Evolutionary conservation across 1,140 invertebrate genomes (phyloP).

Genomic region (Drusus annulatus): DNA sequence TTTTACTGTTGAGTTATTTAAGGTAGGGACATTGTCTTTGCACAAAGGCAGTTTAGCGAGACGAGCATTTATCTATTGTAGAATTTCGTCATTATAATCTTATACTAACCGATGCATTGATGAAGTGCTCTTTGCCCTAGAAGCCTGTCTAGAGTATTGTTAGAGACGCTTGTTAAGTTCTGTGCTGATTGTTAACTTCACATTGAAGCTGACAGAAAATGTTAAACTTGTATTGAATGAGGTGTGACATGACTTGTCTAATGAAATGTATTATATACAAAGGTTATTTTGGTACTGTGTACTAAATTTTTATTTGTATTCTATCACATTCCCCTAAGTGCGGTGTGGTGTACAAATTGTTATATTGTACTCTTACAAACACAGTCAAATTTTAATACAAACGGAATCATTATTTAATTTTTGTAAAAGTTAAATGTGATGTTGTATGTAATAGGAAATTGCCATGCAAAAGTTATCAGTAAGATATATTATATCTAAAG

Average conservation of each 20-base stretch:
- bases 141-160: slow-evolving; percentile 53
- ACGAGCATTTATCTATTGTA: slow-evolving; percentile 31
- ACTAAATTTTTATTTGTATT: slow-evolving; percentile 59
- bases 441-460: slow-evolving; percentile 56
- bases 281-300: slow-evolving; percentile 59
- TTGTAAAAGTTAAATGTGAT: slow-evolving; percentile 55
- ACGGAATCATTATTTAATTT: slow-evolving; percentile 51
- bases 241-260: slow-evolving; percentile 51
- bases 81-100: slow-evolving; percentile 5
- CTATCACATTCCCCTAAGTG: slow-evolving; percentile 56
- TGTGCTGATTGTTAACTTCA: slow-evolving; percentile 47
- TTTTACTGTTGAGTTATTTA: slow-evolving; percentile 3
- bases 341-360: slow-evolving; percentile 48
- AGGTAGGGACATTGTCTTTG: neutral
- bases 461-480: slow-evolving; percentile 58
- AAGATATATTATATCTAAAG: slow-evolving; percentile 56
- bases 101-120: slow-evolving; percentile 24
- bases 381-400: slow-evolving; percentile 31
- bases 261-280: slow-evolving; percentile 59
- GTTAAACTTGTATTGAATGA: slow-evolving; percentile 51
- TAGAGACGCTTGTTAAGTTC: slow-evolving; percentile 24
- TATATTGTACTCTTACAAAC: slow-evolving; percentile 47
- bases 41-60: neutral
- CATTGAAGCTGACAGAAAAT: slow-evolving; percentile 56
- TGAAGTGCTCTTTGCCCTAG: slow-evolving; percentile 56